Evolutionary conservation across 2,113 vertebrate genomes (phyloP).

Genomic region (Ceuthmochares aereus): DNA sequence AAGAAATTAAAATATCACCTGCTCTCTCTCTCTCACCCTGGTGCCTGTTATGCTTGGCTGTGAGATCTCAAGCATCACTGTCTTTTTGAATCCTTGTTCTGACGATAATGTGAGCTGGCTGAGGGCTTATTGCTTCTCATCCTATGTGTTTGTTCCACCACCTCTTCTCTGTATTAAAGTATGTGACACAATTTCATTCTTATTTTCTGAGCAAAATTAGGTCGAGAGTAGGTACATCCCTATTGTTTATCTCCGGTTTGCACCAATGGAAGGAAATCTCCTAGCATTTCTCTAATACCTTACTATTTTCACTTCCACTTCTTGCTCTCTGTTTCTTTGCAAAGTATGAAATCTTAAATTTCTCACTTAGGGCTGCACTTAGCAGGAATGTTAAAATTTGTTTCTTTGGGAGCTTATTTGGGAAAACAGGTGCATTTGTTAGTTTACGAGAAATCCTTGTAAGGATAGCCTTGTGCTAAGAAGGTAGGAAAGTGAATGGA

Average conservation of each 20-base stretch:
- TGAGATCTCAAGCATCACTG: background rate
- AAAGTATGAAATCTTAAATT: background rate
- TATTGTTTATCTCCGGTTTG: background rate
- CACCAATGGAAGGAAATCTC: background rate
- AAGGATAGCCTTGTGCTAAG: background rate
- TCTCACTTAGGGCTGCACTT: background rate
- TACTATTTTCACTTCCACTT: background rate
- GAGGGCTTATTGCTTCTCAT: background rate
- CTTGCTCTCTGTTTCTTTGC: background rate
- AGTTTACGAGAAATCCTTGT: background rate
- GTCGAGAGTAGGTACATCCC: background rate
- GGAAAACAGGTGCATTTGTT: background rate
- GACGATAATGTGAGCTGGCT: background rate
- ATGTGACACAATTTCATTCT: background rate
- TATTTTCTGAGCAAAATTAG: conserved; percentile 8
- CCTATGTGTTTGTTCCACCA: background rate
- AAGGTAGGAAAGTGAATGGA: conserved; percentile 1
- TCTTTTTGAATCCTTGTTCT: background rate
- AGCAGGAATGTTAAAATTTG: background rate
- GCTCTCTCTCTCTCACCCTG: background rate
- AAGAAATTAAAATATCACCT: background rate
- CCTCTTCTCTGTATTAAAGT: background rate
- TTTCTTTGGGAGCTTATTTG: background rate
- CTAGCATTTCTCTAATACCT: background rate
- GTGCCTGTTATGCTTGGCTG: background rate